Conservation (phyloP, 2,888 invertebrate genomes). For the Oasisia sp. region DNA sequence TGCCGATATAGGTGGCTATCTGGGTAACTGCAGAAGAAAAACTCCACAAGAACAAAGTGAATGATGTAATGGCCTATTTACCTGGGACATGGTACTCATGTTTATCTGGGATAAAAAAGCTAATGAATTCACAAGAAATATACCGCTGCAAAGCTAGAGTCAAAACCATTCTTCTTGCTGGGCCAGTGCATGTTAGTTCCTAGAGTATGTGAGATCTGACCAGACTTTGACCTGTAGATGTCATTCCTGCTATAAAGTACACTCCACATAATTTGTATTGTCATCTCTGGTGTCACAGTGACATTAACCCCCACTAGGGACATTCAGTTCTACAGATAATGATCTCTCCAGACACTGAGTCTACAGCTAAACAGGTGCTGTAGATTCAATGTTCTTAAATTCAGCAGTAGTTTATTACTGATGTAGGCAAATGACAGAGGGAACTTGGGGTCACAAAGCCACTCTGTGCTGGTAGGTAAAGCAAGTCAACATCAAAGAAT, state of each 20-base stretch:
- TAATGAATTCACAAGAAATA: not conserved
- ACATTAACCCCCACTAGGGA: not conserved
- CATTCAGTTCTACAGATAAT: not conserved
- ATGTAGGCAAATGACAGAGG: too few species aligned
- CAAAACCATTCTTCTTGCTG: not conserved
- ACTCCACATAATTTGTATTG: not conserved
- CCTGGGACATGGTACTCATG: not conserved
- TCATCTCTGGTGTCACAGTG: not conserved
- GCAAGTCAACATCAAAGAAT: too few species aligned
- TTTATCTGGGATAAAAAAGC: not conserved
- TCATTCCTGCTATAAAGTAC: not conserved
- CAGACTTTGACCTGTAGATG: not conserved
- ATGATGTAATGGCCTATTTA: too few species aligned
- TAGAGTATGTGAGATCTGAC: not conserved
- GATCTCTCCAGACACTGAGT: not conserved
- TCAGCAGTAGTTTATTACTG: not conserved
- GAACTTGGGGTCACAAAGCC: too few species aligned
- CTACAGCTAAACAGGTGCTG: not conserved
- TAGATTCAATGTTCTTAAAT: not conserved
- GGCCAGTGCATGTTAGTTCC: not conserved
- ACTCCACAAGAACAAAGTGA: too few species aligned
- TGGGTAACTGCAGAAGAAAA: not conserved
- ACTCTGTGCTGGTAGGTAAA: too few species aligned
- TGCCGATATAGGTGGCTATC: too few species aligned
- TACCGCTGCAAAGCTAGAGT: not conserved